Evolutionary conservation across 2,113 vertebrate species (phyloP).

Genomic region (Ceuthmochares aereus): DNA sequence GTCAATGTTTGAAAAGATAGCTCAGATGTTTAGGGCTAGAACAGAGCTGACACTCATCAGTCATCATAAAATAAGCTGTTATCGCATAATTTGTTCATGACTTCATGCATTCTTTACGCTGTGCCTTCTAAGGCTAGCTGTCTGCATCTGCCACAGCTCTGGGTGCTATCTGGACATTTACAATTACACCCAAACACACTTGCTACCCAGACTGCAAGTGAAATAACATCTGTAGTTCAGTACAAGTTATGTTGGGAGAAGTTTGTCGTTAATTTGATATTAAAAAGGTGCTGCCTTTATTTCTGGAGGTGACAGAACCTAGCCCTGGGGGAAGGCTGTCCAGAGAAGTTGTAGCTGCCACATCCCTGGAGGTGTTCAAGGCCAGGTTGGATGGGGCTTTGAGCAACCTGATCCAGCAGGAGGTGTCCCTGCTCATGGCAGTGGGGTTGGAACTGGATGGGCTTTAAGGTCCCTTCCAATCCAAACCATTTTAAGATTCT

Average conservation of each 20-base stretch:
- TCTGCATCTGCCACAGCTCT: not conserved
- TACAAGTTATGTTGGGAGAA: not conserved
- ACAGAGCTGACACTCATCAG: not conserved
- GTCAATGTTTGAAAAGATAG: not conserved
- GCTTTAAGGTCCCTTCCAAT: too few relatives aligned
- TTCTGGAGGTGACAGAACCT: not conserved
- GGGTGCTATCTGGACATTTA: not conserved
- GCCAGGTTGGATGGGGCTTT: too few relatives aligned
- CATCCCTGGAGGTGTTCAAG: too few relatives aligned
- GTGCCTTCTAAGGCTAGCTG: not conserved
- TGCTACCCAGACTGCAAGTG: not conserved
- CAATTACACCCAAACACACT: not conserved
- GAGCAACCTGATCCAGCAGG: too few relatives aligned
- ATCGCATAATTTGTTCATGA: fast-evolving
- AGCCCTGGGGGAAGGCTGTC: not conserved
- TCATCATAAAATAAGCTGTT: not conserved
- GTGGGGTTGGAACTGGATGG: too few relatives aligned
- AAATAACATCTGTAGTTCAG: not conserved
- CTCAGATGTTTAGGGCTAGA: not conserved
- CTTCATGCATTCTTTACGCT: not conserved
- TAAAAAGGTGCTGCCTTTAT: not conserved
- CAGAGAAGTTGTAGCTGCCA: too few relatives aligned
- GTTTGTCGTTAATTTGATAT: not conserved
- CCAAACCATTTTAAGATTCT: too few relatives aligned
- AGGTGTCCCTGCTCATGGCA: too few relatives aligned